phyloP scores from a whole-genome alignment of 2,797 vertebrate species.

The Muscicapa comitata region DNA sequence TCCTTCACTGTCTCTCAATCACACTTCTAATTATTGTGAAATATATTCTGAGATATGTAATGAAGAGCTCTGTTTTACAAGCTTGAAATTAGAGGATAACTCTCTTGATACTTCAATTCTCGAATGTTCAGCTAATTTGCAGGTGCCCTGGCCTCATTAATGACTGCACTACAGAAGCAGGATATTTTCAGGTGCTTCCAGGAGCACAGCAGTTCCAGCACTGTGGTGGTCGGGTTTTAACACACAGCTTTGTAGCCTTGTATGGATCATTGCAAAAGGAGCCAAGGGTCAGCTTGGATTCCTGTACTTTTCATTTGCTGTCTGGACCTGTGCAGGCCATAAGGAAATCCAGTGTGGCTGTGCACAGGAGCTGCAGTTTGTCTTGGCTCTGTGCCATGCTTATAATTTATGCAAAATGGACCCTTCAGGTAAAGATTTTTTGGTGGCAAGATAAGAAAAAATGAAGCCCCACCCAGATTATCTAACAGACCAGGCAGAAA shows the following conservation, averaged over 20 bases:
- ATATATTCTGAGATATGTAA: conserved; percentile 3
- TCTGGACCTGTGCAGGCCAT: background rate
- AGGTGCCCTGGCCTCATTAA: conserved; percentile 18
- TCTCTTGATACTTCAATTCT: background rate
- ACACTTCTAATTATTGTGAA: conserved; percentile 2
- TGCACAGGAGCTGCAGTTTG: background rate
- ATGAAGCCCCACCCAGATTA: background rate
- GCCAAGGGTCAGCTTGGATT: background rate
- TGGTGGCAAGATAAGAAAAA: background rate
- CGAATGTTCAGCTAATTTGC: background rate
- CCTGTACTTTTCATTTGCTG: background rate
- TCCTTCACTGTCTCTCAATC: background rate
- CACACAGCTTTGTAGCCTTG: background rate
- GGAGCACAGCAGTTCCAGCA: background rate
- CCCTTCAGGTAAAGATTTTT: background rate
- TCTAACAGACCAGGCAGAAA: background rate
- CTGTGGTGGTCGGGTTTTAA: background rate
- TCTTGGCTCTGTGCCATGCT: background rate
- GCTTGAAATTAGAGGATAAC: conserved; percentile 4
- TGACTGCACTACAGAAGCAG: background rate
- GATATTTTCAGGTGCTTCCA: background rate
- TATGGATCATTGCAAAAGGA: background rate
- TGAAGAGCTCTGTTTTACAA: conserved; percentile 24
- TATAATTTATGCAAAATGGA: background rate
- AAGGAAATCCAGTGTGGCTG: background rate